Percentiles rank a stretch among this genome's conserved stretches.
These are phyloP conservation scores for Craterocephalus amniculus DNA, from an alignment of 2,797 vertebrate species.

Conservation along the genomic window DNA sequence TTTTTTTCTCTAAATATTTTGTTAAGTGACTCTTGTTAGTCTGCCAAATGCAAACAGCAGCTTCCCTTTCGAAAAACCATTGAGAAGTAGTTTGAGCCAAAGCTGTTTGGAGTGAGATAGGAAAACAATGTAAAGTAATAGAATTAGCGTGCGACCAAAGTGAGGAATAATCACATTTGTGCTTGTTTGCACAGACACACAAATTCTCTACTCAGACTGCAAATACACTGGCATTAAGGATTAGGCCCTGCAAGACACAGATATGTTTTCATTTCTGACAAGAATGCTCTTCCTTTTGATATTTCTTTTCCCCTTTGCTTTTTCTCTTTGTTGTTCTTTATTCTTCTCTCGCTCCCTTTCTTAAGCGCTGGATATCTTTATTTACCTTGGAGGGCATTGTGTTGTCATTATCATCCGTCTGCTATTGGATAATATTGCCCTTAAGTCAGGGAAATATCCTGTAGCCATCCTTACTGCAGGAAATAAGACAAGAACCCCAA, in stretches of 20 bases:
- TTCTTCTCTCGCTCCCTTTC: constrained; percentile 40
- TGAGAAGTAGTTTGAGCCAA: constrained; percentile 53
- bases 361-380: constrained; percentile 57
- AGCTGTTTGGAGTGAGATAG: constrained; percentile 67
- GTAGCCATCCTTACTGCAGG: constrained; percentile 28
- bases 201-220: constrained; percentile 61
- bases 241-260: constrained; percentile 71
- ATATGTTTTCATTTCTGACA: constrained; percentile 78
- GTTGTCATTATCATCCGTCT: constrained; percentile 68
- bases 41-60: constrained; percentile 26
- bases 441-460: constrained; percentile 58
- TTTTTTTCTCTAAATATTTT: constrained; percentile 11
- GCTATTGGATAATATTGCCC: constrained; percentile 66
- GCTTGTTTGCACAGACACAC: constrained; percentile 66
- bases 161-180: constrained; percentile 74
- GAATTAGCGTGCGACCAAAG: constrained; percentile 77
- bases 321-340: constrained; percentile 46
- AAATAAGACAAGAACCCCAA: constrained; percentile 43
- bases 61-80: constrained; percentile 32
- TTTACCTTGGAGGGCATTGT: constrained; percentile 70
- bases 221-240: constrained; percentile 68
- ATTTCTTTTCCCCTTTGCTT: constrained; percentile 17
- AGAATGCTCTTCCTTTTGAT: constrained; percentile 59
- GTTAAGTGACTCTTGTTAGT: constrained; percentile 16
- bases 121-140: constrained; percentile 75